phyloP scores from a whole-genome alignment of 53 echinoderm and acorn worm species.

The Paracentrotus lividus region DNA sequence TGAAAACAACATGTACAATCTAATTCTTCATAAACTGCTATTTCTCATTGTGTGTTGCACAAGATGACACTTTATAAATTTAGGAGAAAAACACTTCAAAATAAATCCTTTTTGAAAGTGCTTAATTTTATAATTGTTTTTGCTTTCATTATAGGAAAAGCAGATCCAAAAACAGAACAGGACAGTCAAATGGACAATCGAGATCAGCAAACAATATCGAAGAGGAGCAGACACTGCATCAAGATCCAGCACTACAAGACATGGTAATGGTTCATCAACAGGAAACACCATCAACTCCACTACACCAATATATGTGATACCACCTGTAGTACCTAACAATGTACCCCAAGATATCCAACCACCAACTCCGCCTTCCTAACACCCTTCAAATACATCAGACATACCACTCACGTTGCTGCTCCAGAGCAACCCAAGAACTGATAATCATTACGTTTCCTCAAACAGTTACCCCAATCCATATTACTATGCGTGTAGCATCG shows the following conservation, averaged over 20 bases:
- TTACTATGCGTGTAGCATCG: not conserved
- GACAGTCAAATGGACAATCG: not conserved
- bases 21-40: no score
- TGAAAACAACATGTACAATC: no score
- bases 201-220: not conserved
- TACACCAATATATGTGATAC: not conserved
- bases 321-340: not conserved
- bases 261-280: not conserved
- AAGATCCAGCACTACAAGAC: not conserved
- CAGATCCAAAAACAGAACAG: not conserved
- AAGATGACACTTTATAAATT: no score
- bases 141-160: not conserved
- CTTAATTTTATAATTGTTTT: not conserved
- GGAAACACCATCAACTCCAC: not conserved
- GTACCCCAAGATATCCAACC: not conserved
- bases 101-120: no score
- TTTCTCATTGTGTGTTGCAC: no score
- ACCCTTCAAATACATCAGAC: not conserved
- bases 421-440: not conserved
- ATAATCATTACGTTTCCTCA: not conserved
- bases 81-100: no score
- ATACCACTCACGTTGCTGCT: not conserved
- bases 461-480: not conserved
- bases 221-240: not conserved
- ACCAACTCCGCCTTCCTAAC: not conserved